A percentile compares a stretch with the other conserved stretches of the same genome.
phyloP scores from a whole-genome alignment of 2,888 invertebrate species.

The Cerastis leucographa region DNA sequence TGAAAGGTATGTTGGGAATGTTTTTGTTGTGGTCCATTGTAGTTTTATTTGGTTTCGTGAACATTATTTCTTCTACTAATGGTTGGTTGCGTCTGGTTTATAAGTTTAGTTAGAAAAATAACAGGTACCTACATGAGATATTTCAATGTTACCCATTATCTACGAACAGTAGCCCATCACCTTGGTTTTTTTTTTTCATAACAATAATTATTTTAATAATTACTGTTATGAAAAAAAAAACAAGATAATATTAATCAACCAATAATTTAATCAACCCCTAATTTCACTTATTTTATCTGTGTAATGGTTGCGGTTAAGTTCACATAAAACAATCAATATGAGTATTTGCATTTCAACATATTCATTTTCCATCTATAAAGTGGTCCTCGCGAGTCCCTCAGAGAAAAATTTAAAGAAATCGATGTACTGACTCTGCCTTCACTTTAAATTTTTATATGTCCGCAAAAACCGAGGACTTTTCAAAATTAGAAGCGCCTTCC shows the following conservation, averaged over 20 bases:
- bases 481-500: too few species aligned
- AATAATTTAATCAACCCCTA: too few species aligned
- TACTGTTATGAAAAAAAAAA: too few species aligned
- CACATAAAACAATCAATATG: background rate
- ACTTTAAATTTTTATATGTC: too few species aligned
- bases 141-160: background rate
- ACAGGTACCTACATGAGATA: background rate
- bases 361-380: too few species aligned
- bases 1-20: background rate
- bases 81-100: background rate
- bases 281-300: background rate
- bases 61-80: background rate
- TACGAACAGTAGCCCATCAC: background rate
- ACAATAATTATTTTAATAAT: too few species aligned
- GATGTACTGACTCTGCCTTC: too few species aligned
- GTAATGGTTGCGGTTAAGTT: background rate
- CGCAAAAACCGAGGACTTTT: too few species aligned
- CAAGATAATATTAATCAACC: too few species aligned
- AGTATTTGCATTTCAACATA: too few species aligned
- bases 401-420: too few species aligned
- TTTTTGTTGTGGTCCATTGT: background rate
- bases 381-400: too few species aligned
- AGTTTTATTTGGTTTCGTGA: background rate
- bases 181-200: background rate
- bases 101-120: background rate